Evolutionary conservation across 2,888 invertebrate genomes (phyloP).

Genomic region (Pteria penguin): DNA sequence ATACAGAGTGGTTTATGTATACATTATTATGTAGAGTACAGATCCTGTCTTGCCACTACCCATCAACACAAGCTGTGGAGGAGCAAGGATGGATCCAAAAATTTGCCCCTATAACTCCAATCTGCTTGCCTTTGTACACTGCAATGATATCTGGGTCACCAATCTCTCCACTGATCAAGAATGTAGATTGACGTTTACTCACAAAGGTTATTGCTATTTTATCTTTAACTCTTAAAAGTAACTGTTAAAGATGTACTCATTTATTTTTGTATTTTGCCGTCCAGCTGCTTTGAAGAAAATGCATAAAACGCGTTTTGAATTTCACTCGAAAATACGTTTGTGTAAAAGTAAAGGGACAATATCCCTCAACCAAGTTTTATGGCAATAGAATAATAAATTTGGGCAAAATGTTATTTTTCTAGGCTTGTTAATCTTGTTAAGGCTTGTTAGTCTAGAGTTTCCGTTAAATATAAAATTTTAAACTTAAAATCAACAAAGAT

Average conservation of each 20-base stretch:
- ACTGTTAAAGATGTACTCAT: not conserved
- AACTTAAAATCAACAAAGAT: too few relatives aligned
- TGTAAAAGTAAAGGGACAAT: too few relatives aligned
- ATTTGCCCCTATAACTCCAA: conserved; percentile 90
- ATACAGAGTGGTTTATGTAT: too few relatives aligned
- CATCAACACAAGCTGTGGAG: conserved; percentile 75
- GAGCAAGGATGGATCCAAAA: conserved; percentile 86
- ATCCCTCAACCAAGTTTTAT: too few relatives aligned
- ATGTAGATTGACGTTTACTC: conserved; percentile 73
- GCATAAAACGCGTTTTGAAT: not conserved
- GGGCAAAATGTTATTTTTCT: too few relatives aligned
- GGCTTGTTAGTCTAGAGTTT: too few relatives aligned
- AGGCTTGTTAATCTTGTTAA: too few relatives aligned
- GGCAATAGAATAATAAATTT: too few relatives aligned
- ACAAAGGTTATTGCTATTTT: conserved; percentile 82
- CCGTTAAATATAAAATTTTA: too few relatives aligned
- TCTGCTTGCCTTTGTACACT: conserved; percentile 93
- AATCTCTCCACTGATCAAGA: conserved; percentile 82
- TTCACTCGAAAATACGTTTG: too few relatives aligned
- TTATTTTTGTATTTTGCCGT: not conserved
- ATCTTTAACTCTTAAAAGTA: not conserved
- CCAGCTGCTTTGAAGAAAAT: not conserved
- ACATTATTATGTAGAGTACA: too few relatives aligned
- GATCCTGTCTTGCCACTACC: conserved; percentile 77
- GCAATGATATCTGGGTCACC: conserved; percentile 94